phyloP scores from a whole-genome alignment of 2,888 invertebrate species.

The Drosophila mimetica region DNA sequence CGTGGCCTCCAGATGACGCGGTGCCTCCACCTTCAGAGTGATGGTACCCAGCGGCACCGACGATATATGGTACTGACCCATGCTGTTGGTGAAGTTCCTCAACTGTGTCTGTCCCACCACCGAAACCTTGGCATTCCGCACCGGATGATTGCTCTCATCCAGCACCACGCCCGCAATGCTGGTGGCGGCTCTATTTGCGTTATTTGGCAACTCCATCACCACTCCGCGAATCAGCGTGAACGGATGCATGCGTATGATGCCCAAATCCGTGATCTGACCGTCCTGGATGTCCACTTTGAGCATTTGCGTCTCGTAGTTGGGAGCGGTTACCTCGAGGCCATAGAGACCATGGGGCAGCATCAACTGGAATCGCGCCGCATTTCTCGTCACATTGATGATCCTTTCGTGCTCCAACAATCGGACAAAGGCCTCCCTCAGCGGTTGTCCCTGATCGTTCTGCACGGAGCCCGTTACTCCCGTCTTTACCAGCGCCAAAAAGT shows the following conservation, averaged over 20 bases:
- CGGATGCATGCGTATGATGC: conserved; percentile 61
- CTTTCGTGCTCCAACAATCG: conserved; percentile 86
- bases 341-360: conserved; percentile 90
- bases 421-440: conserved; percentile 90
- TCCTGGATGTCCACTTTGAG: conserved; percentile 81
- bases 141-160: conserved; percentile 87
- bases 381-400: conserved; percentile 87
- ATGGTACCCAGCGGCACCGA: conserved; percentile 83
- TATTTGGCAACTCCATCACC: conserved; percentile 64
- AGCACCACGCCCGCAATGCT: conserved; percentile 86
- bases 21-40: conserved; percentile 86
- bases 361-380: conserved; percentile 89
- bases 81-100: conserved; percentile 77
- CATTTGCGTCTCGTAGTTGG: conserved; percentile 86
- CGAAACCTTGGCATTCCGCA: conserved; percentile 85
- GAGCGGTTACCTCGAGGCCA: conserved; percentile 87
- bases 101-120: conserved; percentile 81
- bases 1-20: conserved; percentile 86
- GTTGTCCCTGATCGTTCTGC: conserved; percentile 87
- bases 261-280: conserved; percentile 69
- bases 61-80: conserved; percentile 78
- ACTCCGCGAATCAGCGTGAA: conserved; percentile 65
- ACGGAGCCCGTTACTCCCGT: conserved; percentile 91
- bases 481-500: conserved; percentile 87
- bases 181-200: conserved; percentile 21